Percentiles rank a stretch among this genome's conserved stretches.
These are phyloP conservation scores for Bergia sp. DNA, from an alignment of 92 coral and sea anemone genomes.

Conservation along the genomic window DNA sequence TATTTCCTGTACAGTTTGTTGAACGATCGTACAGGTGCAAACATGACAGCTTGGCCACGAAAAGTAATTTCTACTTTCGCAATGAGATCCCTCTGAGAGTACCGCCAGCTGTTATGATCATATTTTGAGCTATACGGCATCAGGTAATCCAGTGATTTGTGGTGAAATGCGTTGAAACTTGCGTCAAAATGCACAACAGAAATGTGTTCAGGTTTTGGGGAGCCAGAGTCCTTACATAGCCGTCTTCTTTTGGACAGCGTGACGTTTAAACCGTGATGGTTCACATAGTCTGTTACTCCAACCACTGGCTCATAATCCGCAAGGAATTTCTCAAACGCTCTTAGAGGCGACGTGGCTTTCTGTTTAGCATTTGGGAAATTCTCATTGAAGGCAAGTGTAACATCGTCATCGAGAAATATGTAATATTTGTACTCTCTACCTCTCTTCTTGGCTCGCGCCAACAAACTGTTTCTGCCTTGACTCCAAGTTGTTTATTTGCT, in stretches of 20 bases:
- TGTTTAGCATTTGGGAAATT: neutral
- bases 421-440: slow-evolving; percentile 24
- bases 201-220: neutral
- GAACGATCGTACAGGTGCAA: neutral
- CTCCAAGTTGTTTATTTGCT: slow-evolving; percentile 21
- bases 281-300: slow-evolving; percentile 36
- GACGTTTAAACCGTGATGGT: neutral
- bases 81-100: slow-evolving; percentile 40
- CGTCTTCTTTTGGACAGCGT: slow-evolving; percentile 15
- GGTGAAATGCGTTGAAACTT: slow-evolving; percentile 50
- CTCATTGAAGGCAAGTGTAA: slow-evolving; percentile 11
- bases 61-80: slow-evolving; percentile 13
- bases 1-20: slow-evolving; percentile 39
- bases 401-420: slow-evolving; percentile 37
- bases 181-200: slow-evolving; percentile 52
- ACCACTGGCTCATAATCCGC: slow-evolving; percentile 35
- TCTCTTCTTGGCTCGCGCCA: slow-evolving; percentile 21
- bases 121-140: neutral
- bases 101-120: slow-evolving; percentile 45
- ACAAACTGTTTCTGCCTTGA: slow-evolving; percentile 39
- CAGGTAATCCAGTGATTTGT: slow-evolving; percentile 5
- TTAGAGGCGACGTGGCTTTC: no score
- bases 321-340: no score
- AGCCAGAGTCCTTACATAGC: neutral
- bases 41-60: slow-evolving; percentile 36